Evolutionary conservation across 2,113 vertebrate genomes (phyloP), one percentile per base, ranked within the genome.

Genomic region (Apeltes quadracus): DNA sequence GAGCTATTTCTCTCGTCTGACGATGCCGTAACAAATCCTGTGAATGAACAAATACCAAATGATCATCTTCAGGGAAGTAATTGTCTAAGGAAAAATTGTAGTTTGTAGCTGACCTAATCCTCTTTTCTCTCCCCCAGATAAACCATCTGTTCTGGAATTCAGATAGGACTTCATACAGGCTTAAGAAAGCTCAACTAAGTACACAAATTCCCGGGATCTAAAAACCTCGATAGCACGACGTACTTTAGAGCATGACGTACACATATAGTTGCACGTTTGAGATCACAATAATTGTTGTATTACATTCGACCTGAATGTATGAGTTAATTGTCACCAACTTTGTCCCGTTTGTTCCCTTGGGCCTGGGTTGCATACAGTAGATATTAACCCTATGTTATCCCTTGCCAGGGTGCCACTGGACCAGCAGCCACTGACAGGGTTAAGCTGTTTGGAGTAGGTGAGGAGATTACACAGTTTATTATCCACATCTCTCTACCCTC

Each of bases 371-470:
- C 44, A 59, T 77, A 81, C 68, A 84, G 76, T 63, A 67, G 48
- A 68, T 69, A 85, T 94, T 91, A 88, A 92, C 87, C 62, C 20
- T 80, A 87, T 85, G 71, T 88, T 75, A 62, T 67, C 56, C 87
- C 34, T 75, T 84, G 87, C 84, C 87, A 87, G 84, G 71, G 54
- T 90, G 77, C 86, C 83, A 82, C 78, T 86, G 79, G 82, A 81
- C 88, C 89, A 88, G 76, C 87, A 93, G 82, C 92, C 87, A 85
- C 91, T 92, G 90, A 82, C 81, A 87, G 92, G 85, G 88, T 91
- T 95, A 94, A 95, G 91, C 90, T 93, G 84, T 95, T 94, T 91
- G 89, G 90, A 94, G 91, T 88, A 94, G 91, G 88, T 94, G 90
- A 94, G 85, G 90, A 93, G 94, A 94, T 94, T 94, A 94, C 83